Conservation (phyloP, 2,797 vertebrate genomes). For the Arnoldichthys spilopterus region DNA sequence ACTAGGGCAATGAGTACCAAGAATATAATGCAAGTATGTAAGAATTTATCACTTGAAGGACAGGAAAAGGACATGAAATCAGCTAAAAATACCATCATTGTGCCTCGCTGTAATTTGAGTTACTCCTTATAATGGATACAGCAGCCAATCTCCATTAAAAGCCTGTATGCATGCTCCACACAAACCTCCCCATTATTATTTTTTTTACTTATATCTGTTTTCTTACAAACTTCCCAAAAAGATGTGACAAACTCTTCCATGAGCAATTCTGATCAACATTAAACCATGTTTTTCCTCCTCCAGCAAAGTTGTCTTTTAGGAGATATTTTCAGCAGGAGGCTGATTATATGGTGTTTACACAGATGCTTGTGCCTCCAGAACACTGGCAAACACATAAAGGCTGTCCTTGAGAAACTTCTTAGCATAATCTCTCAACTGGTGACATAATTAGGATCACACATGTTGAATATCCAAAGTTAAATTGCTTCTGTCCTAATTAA, state of each 20-base stretch:
- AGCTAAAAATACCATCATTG: background rate
- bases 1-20: slow-evolving; percentile 7
- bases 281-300: background rate
- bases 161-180: background rate
- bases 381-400: slow-evolving; percentile 21
- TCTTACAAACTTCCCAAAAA: background rate
- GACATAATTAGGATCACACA: slow-evolving; percentile 25
- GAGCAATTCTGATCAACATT: slow-evolving; percentile 2
- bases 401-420: slow-evolving; percentile 36
- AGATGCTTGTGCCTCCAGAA: slow-evolving; percentile 29
- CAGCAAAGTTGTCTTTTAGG: background rate
- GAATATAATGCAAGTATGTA: background rate
- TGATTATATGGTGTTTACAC: slow-evolving; percentile 37
- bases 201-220: no score
- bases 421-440: slow-evolving; percentile 37
- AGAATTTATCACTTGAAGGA: background rate
- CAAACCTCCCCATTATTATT: no score
- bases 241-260: background rate
- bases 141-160: slow-evolving; percentile 1
- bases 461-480: slow-evolving; percentile 22
- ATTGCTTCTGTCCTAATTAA: slow-evolving; percentile 1
- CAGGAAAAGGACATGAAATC: background rate
- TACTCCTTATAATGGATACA: background rate
- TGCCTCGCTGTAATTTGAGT: background rate
- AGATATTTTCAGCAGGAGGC: slow-evolving; percentile 28